A percentile compares a stretch with the other conserved stretches of the same genome.
Evolutionary conservation across 2,797 vertebrate species (phyloP).

Genomic region (Gadopsis bispinosus): DNA sequence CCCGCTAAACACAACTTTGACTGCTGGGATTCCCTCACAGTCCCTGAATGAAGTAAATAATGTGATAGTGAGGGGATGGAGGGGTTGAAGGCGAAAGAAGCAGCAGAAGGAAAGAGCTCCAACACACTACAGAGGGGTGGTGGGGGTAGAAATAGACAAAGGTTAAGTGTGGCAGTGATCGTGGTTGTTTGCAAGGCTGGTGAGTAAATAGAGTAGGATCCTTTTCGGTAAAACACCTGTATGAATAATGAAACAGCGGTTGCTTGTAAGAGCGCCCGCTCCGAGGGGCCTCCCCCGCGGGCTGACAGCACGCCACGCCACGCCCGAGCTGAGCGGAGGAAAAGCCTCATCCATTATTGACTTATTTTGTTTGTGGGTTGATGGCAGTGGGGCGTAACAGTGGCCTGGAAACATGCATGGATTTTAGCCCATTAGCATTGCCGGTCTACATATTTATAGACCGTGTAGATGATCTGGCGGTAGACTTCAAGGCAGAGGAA

Average conservation of each 20-base stretch:
- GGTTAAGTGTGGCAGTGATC: slow-evolving; percentile 17
- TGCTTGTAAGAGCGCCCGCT: slow-evolving; percentile 71
- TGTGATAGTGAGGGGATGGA: neutral
- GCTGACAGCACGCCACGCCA: slow-evolving; percentile 54
- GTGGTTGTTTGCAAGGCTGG: slow-evolving; percentile 57
- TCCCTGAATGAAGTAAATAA: neutral
- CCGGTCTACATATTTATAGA: slow-evolving; percentile 41
- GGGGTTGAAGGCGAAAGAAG: neutral
- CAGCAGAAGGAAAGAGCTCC: slow-evolving; percentile 6
- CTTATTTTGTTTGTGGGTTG: slow-evolving; percentile 61
- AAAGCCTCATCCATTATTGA: slow-evolving; percentile 82
- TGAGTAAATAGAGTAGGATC: slow-evolving; percentile 60
- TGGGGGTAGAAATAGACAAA: slow-evolving; percentile 17
- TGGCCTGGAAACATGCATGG: slow-evolving; percentile 46
- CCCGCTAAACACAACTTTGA: slow-evolving; percentile 50
- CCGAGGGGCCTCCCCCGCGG: slow-evolving; percentile 65
- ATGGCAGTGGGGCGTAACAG: slow-evolving; percentile 41
- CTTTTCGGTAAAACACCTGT: slow-evolving; percentile 58
- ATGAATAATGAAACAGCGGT: slow-evolving; percentile 82
- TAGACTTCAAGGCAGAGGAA: slow-evolving; percentile 23
- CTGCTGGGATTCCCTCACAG: slow-evolving; percentile 48
- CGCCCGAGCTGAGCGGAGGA: slow-evolving; percentile 52
- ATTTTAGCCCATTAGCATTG: slow-evolving; percentile 47
- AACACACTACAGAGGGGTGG: slow-evolving; percentile 24
- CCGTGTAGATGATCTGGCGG: slow-evolving; percentile 27